Base-by-base conservation (phyloP, 2,888 invertebrate genomes). In the Suillia variegata region DNA sequence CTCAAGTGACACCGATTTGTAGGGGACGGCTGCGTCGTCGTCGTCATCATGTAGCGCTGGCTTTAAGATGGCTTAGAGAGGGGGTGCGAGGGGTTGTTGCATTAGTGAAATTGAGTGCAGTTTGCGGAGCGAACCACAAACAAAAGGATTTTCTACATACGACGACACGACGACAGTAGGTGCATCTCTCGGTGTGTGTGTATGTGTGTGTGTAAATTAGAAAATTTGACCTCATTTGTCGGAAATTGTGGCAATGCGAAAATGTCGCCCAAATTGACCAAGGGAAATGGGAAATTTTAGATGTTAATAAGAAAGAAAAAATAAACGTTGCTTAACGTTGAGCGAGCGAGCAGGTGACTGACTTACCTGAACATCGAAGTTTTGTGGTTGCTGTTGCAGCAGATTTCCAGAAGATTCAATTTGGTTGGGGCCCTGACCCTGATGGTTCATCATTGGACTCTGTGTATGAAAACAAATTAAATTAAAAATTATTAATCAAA, bases 281-380 rank as follows among this genome's bases (percentile, higher is more conserved):
- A n/a, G n/a, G n/a, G n/a, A n/a, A n/a, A n/a, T n/a, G n/a, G n/a
- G n/a, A n/a, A n/a, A n/a, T n/a, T n/a, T n/a, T n/a, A n/a, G n/a
- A n/a, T n/a, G n/a, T n/a, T n/a, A n/a, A n/a, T n/a, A n/a, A n/a
- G n/a, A n/a, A n/a, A n/a, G n/a, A n/a, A n/a, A n/a, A n/a, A n/a
- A n/a, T n/a, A n/a, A n/a, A n/a, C n/a, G n/a, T n/a, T n/a, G n/a
- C n/a, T n/a, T n/a, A n/a, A n/a, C n/a, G n/a, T n/a, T n/a, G n/a
- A n/a, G n/a, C n/a, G n/a, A n/a, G n/a, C n/a, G n/a, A n/a, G n/a
- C n/a, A n/a, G n/a, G n/a, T n/a, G 42, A 61, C 38, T 50, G 49
- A 56, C 87, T 82, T 73, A 91, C 91, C 91, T 91, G 91, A 76
- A 91, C 89, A 82, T 92, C 91, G 82, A 89, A 91, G 77, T 89